phyloP scores from a whole-genome alignment of 2,888 invertebrate species.

The Ochropleura leucogaster region DNA sequence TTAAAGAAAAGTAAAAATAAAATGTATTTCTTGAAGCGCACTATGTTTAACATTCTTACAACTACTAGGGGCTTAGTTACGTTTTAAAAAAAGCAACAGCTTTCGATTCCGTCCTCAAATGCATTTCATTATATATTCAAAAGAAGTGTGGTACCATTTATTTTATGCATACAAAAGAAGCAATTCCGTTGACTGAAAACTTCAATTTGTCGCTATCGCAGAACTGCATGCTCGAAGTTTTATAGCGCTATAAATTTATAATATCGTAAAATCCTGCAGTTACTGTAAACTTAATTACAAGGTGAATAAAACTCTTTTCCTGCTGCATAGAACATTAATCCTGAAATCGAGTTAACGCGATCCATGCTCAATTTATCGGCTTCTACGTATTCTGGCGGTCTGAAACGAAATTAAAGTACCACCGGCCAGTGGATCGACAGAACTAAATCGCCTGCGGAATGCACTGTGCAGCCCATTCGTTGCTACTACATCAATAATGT shows the following conservation, averaged over 20 bases:
- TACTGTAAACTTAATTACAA: constrained; percentile 54
- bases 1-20: constrained; percentile 35
- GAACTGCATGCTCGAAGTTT: constrained; percentile 48
- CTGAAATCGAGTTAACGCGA: constrained; percentile 67
- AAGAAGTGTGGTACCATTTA: constrained; percentile 28
- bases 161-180: constrained; percentile 46
- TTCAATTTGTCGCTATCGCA: constrained; percentile 59
- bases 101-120: constrained; percentile 8
- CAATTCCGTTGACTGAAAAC: constrained; percentile 54
- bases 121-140: constrained; percentile 27
- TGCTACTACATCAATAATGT: constrained; percentile 54
- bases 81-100: constrained; percentile 8
- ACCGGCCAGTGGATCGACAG: constrained; percentile 37
- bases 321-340: constrained; percentile 66
- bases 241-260: constrained; percentile 53
- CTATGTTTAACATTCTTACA: constrained; percentile 2
- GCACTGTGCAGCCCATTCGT: constrained; percentile 41
- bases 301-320: constrained; percentile 58
- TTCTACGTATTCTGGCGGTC: constrained; percentile 62
- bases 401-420: constrained; percentile 65
- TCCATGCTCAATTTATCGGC: constrained; percentile 68
- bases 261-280: constrained; percentile 48
- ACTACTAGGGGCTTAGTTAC: constrained; percentile 10
- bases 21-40: constrained; percentile 20
- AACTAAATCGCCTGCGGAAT: constrained; percentile 50